Percentiles rank a stretch among this genome's conserved stretches.
These are phyloP conservation scores for Melanostigma gelatinosum DNA, from an alignment of 2,113 vertebrate species.

Conservation along the genomic window DNA sequence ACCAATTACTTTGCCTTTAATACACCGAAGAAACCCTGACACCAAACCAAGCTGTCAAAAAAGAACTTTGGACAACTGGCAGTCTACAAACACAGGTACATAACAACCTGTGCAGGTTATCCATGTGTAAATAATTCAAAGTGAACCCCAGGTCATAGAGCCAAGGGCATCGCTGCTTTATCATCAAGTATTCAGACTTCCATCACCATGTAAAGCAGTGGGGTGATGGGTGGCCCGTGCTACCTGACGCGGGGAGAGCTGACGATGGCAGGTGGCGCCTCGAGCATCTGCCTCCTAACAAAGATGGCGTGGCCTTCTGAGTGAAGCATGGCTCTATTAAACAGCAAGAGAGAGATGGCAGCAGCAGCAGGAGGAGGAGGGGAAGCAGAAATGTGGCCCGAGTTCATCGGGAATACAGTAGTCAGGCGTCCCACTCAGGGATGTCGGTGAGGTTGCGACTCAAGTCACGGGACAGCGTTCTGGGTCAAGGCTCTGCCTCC, in stretches of 20 bases:
- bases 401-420: conserved; percentile 46
- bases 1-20: conserved; percentile 52
- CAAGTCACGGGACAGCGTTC: conserved; percentile 70
- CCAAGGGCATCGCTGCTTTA: conserved; percentile 59
- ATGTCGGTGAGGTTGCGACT: conserved; percentile 57
- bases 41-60: conserved; percentile 25
- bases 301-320: conserved; percentile 77
- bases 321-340: conserved; percentile 80
- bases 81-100: conserved; percentile 5
- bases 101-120: neutral
- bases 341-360: conserved; percentile 37
- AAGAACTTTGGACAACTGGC: conserved; percentile 21
- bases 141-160: conserved; percentile 50
- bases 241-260: conserved; percentile 31
- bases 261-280: conserved; percentile 59
- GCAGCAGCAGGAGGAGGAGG: neutral
- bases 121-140: conserved; percentile 50
- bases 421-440: conserved; percentile 53
- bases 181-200: conserved; percentile 61
- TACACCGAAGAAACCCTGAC: conserved; percentile 27
- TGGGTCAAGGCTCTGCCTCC: conserved; percentile 80
- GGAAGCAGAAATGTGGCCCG: conserved; percentile 21
- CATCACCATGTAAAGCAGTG: conserved; percentile 74
- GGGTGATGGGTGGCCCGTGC: conserved; percentile 66
- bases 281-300: conserved; percentile 65